Evolutionary conservation across 2,113 vertebrate species (phyloP), one percentile per base, ranked within the genome.

Genomic region (Nesogale talazaci): DNA sequence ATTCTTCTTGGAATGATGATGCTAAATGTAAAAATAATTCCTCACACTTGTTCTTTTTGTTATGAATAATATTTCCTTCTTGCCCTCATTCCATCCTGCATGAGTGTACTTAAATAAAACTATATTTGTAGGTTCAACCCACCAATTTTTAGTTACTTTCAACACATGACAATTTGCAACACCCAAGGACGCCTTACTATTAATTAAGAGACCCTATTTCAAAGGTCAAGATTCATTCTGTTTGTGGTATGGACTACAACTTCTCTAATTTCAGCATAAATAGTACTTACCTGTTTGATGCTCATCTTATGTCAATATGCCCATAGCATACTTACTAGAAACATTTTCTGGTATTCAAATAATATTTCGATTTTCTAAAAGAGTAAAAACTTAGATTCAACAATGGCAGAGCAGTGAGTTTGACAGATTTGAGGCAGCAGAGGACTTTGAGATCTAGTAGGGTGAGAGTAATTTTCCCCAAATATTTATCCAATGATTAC

Each of bases 21-120:
- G 75, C 36, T 25, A 74, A 74, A 90, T 85, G 40, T 67, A 38
- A 69, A 90, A 67, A 87, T 82, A 87, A 88, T 74, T 76, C 6
- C 46, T 52, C 46, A 12, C 10, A 9, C 46, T 31, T 74, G 15
- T 27, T 70, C 34, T 70, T 78, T 92, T 34, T n/a, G 29, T 56
- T 86, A 59, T 74, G n/a, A 11, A 11, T 83, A 77, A 76, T 34
- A 77, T 94, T 40, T 27, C 29, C 23, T 72, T 77, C 16, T 79
- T 23, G 61, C 2, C 0, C 9, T 80, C 29, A 79, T 83, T 81
- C 63, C 29, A 79, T 87, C 46, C 27, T 72, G 25, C 4, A 31
- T 74, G 19, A 85, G 84, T 84, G 81, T 72, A 90, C 0, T 61
- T 11, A 52, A 9, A 52, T 52, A 52, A 52, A 52, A 52, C 46